Percentiles rank a stretch among this genome's conserved stretches.
Evolutionary conservation across 2,888 invertebrate genomes (phyloP).

Genomic region (Meandrusa payeni): DNA sequence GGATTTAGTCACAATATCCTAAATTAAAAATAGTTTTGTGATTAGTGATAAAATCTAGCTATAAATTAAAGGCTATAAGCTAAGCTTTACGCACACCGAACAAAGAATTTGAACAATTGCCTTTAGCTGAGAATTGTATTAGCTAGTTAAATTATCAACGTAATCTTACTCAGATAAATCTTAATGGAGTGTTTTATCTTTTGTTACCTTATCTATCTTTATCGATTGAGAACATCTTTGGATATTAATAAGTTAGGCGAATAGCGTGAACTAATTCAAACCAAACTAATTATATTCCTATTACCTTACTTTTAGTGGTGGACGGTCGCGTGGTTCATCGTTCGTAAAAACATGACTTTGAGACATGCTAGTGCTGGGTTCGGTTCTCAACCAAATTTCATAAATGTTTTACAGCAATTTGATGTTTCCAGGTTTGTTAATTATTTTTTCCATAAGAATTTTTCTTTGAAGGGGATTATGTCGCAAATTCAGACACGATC

Average conservation of each 20-base stretch:
- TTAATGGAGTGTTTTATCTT: slow-evolving; percentile 25
- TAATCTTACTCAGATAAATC: slow-evolving; percentile 24
- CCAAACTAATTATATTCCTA: slow-evolving; percentile 4
- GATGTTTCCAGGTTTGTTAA: no score
- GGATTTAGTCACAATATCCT: not conserved
- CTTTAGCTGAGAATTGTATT: slow-evolving; percentile 17
- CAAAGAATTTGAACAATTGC: slow-evolving; percentile 24
- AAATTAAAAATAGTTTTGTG: no score
- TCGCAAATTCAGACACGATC: no score
- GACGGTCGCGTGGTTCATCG: no score
- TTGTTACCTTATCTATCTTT: slow-evolving; percentile 21
- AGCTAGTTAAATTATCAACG: slow-evolving; percentile 15
- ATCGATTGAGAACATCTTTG: slow-evolving; percentile 21
- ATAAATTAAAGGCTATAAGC: slow-evolving; percentile 12
- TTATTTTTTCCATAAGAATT: no score
- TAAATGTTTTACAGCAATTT: no score
- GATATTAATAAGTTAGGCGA: slow-evolving; percentile 19
- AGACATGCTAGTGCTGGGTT: no score
- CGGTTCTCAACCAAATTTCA: no score
- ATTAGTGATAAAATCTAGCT: slow-evolving; percentile 7
- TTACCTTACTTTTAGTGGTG: slow-evolving; percentile 1
- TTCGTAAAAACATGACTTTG: no score
- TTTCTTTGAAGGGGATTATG: no score
- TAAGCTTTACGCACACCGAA: slow-evolving; percentile 14
- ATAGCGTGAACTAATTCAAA: not conserved